These are phyloP conservation scores for Phylloscopus trochiloides DNA, from an alignment of 2,113 vertebrate species.

Conservation along the genomic window DNA sequence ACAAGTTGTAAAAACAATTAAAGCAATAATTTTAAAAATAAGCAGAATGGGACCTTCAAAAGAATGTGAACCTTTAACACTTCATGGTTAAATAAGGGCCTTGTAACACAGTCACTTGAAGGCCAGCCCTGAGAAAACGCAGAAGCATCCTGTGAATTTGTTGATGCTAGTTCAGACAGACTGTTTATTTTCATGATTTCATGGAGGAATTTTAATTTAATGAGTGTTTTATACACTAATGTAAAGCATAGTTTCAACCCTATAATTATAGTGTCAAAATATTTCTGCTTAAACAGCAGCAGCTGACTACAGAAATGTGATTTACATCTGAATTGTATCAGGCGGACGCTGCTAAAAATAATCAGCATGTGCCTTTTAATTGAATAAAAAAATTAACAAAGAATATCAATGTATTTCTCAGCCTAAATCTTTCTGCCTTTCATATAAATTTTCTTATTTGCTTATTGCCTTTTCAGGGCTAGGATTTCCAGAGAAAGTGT, in stretches of 20 bases:
- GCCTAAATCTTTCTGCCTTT: constrained; percentile 21
- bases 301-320: constrained; percentile 76
- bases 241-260: constrained; percentile 86
- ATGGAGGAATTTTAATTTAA: constrained; percentile 98
- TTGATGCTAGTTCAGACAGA: constrained; percentile 89
- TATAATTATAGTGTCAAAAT: constrained; percentile 95
- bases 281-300: constrained; percentile 88
- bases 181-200: constrained; percentile 99
- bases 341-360: constrained; percentile 68
- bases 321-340: constrained; percentile 80
- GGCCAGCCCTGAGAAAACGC: constrained; percentile 83
- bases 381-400: constrained; percentile 68
- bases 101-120: constrained; percentile 68
- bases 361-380: constrained; percentile 57
- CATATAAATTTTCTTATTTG: constrained; percentile 18
- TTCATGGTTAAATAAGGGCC: constrained; percentile 76
- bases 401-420: constrained; percentile 24
- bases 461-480: constrained; percentile 26
- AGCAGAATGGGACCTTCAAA: constrained; percentile 77
- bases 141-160: constrained; percentile 87
- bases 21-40: constrained; percentile 84
- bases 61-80: constrained; percentile 85
- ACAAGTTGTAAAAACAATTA: constrained; percentile 87
- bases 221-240: constrained; percentile 89
- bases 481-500: constrained; percentile 40